Conservation (phyloP, 2,888 invertebrate genomes). For the Scaptodrosophila latifasciaeformis region DNA sequence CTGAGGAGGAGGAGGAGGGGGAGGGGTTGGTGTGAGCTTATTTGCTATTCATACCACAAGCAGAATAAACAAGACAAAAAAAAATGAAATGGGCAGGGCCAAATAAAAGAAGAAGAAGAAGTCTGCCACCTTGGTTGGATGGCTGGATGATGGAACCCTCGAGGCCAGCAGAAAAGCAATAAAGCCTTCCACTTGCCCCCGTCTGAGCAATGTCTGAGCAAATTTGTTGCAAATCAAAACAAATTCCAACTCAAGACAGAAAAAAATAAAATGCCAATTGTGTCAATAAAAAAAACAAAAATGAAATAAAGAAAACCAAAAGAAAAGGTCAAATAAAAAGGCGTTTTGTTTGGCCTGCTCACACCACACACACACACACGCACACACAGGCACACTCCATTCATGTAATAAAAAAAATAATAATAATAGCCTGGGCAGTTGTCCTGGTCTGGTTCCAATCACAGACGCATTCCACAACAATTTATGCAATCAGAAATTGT, state of each 20-base stretch:
- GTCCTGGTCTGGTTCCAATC: neutral
- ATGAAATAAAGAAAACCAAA: conserved; percentile 8
- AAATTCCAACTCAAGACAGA: conserved; percentile 49
- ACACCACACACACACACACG: neutral
- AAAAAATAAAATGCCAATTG: conserved; percentile 6
- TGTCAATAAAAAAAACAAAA: too few species aligned
- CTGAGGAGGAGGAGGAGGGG: neutral
- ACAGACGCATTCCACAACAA: conserved; percentile 55
- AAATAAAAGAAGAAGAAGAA: too few species aligned
- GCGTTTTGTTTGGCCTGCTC: neutral
- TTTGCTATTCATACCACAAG: conserved; percentile 67
- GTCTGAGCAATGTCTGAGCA: conserved; percentile 43
- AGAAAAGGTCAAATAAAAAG: neutral
- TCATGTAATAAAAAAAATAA: too few species aligned
- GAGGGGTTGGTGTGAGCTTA: conserved; percentile 34
- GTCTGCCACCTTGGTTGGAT: too few species aligned
- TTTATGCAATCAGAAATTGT: conserved; percentile 56
- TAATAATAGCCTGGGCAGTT: too few species aligned
- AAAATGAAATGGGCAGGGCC: conserved; percentile 36
- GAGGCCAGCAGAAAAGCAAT: conserved; percentile 59
- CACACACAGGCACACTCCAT: neutral
- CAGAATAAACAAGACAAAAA: conserved; percentile 63
- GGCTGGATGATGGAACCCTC: conserved; percentile 18
- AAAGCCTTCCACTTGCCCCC: conserved; percentile 49
- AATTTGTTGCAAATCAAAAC: conserved; percentile 66